Conservation (phyloP, 2,888 invertebrate genomes). For the Sinopyrophorus schimmeli region DNA sequence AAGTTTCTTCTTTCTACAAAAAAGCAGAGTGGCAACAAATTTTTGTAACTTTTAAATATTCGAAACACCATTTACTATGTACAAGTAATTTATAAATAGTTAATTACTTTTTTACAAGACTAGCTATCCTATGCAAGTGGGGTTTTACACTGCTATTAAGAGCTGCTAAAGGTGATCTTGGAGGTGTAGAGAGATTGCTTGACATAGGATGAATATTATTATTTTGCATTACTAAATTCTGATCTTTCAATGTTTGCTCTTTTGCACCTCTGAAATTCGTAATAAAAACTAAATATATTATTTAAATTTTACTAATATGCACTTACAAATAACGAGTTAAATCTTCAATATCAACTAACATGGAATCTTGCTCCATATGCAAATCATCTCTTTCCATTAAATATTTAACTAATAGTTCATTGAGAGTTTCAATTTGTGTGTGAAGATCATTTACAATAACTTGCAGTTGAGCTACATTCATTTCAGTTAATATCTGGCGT, state of each 20-base stretch:
- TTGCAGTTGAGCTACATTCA: slow-evolving; percentile 92
- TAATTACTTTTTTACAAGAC: slow-evolving; percentile 55
- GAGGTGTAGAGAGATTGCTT: slow-evolving; percentile 48
- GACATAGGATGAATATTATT: slow-evolving; percentile 50
- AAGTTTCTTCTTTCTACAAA: slow-evolving; percentile 26
- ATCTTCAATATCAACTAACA: slow-evolving; percentile 96
- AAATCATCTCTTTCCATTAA: slow-evolving; percentile 92
- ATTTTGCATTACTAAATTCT: slow-evolving; percentile 43
- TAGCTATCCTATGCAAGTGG: slow-evolving; percentile 56
- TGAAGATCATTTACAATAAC: slow-evolving; percentile 94
- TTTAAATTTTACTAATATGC: slow-evolving; percentile 6
- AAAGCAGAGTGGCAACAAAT: no score
- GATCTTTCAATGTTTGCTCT: slow-evolving; percentile 57
- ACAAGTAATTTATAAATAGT: slow-evolving; percentile 16
- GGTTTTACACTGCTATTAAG: slow-evolving; percentile 54
- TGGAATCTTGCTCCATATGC: slow-evolving; percentile 97
- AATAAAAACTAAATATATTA: slow-evolving; percentile 13
- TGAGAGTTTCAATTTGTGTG: slow-evolving; percentile 89
- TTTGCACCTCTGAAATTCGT: slow-evolving; percentile 57
- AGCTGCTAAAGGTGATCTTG: slow-evolving; percentile 50
- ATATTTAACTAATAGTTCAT: slow-evolving; percentile 86
- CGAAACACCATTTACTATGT: no score
- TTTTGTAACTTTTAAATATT: no score
- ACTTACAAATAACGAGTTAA: slow-evolving; percentile 86
- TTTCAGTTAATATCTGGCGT: slow-evolving; percentile 83